A percentile compares a stretch with the other conserved stretches of the same genome.
phyloP scores from a whole-genome alignment of 2,888 invertebrate species.

The Drosophila birchii region DNA sequence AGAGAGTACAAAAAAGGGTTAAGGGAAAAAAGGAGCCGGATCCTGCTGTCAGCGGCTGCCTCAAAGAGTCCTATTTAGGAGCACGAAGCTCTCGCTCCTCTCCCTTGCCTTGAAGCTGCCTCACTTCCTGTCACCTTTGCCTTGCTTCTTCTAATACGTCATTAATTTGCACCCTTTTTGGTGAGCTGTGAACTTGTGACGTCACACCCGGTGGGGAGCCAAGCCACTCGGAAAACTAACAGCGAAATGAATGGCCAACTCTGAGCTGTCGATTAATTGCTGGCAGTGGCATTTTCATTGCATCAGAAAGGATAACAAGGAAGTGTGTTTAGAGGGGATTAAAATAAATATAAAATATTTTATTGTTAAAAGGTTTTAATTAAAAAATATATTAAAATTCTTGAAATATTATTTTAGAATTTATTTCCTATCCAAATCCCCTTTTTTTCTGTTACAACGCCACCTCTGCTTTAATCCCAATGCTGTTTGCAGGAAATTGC shows the following conservation, averaged over 20 bases:
- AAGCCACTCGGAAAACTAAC: constrained; percentile 15
- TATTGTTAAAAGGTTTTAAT: not conserved
- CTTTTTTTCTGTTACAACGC: not conserved
- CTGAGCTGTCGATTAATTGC: constrained; percentile 79
- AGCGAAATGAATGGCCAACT: constrained; percentile 36
- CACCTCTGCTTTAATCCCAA: constrained; percentile 20
- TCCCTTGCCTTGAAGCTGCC: constrained; percentile 15
- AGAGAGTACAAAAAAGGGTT: constrained; percentile 2
- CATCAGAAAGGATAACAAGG: constrained; percentile 40
- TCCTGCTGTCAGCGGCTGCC: constrained; percentile 66
- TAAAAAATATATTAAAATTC: not conserved
- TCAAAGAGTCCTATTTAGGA: constrained; percentile 65
- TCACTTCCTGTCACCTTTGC: constrained; percentile 51
- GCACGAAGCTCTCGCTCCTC: constrained; percentile 30
- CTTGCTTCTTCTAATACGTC: constrained; percentile 16
- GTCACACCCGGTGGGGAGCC: constrained; percentile 54
- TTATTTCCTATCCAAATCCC: not conserved
- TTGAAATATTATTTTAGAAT: not conserved
- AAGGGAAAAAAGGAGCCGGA: constrained; percentile 36
- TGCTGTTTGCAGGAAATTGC: constrained; percentile 61
- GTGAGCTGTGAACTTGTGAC: constrained; percentile 51
- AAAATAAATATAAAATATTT: not conserved
- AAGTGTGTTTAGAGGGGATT: not conserved
- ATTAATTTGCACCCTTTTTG: constrained; percentile 32
- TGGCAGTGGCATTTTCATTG: constrained; percentile 72